These are phyloP conservation scores for Platypus cylindrus DNA, from an alignment of 2,888 invertebrate species.

Conservation along the genomic window DNA sequence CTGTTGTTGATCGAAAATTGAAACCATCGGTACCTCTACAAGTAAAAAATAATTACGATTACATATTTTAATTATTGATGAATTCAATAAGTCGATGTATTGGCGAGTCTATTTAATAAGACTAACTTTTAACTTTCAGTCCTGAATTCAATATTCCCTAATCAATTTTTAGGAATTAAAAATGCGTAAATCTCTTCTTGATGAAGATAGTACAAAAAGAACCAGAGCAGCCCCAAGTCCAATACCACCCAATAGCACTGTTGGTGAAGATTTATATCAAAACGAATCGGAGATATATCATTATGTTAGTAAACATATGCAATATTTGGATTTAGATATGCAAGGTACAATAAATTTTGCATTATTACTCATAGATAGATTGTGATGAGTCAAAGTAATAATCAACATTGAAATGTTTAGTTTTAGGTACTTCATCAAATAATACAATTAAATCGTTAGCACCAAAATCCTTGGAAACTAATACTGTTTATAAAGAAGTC, in stretches of 20 bases:
- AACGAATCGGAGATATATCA: slow-evolving; percentile 22
- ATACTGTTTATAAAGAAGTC: slow-evolving; percentile 76
- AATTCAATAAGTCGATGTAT: slow-evolving; percentile 1
- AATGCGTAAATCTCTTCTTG: slow-evolving; percentile 28
- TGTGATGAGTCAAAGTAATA: not conserved
- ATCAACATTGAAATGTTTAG: too few species aligned
- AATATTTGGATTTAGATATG: slow-evolving; percentile 80
- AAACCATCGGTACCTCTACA: slow-evolving; percentile 42
- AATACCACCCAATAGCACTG: slow-evolving; percentile 32
- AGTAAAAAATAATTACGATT: slow-evolving; percentile 28
- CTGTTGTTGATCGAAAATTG: slow-evolving; percentile 49
- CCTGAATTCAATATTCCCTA: slow-evolving; percentile 1
- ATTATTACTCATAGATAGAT: slow-evolving; percentile 3
- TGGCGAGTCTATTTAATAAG: too few species aligned
- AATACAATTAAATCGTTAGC: slow-evolving; percentile 14
- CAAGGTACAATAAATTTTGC: slow-evolving; percentile 29
- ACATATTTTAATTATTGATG: too few species aligned
- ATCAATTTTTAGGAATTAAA: slow-evolving; percentile 21
- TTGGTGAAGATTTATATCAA: slow-evolving; percentile 29
- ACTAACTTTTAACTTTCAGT: too few species aligned
- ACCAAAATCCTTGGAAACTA: slow-evolving; percentile 18
- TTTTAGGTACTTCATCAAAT: slow-evolving; percentile 22
- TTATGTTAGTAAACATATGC: slow-evolving; percentile 36
- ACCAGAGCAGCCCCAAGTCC: slow-evolving; percentile 43
- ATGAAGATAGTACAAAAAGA: slow-evolving; percentile 26